Percentiles rank a stretch among this genome's conserved stretches.
Conservation (phyloP, 2,797 vertebrate species). For the Manis javanica region DNA sequence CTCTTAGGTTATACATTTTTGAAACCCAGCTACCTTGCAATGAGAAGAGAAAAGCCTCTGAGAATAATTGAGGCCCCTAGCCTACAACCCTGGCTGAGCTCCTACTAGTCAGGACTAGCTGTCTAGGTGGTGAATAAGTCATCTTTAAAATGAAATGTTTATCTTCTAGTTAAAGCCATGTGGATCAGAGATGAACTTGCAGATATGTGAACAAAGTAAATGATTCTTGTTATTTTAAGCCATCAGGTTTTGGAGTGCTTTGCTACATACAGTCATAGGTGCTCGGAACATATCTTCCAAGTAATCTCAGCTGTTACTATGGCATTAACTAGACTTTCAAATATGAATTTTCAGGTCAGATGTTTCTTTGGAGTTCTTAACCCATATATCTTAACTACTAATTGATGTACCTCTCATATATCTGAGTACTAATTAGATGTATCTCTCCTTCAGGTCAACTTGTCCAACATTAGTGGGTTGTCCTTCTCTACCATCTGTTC, state of each 20-base stretch:
- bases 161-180: neutral
- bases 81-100: neutral
- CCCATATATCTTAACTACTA: neutral
- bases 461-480: neutral
- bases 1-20: neutral
- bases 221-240: slow-evolving; percentile 10
- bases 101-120: neutral
- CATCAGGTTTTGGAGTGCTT: neutral
- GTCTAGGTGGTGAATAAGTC: neutral
- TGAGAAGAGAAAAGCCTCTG: neutral
- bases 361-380: neutral
- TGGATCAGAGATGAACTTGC: neutral
- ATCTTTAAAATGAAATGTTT: neutral
- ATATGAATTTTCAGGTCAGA: neutral
- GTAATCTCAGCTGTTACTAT: neutral
- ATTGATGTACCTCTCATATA: neutral
- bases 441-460: neutral
- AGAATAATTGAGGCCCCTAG: neutral
- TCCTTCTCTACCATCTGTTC: slow-evolving; percentile 4
- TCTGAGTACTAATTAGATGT: neutral
- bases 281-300: neutral
- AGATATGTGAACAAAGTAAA: neutral
- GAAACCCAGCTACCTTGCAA: neutral
- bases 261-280: neutral
- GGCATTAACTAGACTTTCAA: neutral